phyloP scores from a whole-genome alignment of 2,113 vertebrate genomes.

The Burhinus bistriatus region DNA sequence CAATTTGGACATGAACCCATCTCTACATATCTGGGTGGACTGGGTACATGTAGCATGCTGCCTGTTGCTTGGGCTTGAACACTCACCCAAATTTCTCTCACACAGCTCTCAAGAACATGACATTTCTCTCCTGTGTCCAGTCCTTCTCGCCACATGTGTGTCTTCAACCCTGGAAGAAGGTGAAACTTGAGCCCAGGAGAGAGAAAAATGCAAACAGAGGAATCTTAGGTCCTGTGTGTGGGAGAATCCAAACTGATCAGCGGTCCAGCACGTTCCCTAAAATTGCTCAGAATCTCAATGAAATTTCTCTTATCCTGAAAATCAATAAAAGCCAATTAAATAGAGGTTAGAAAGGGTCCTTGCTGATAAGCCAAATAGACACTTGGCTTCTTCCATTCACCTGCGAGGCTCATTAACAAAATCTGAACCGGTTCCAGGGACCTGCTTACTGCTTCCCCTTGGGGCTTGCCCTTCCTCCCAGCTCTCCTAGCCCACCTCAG shows the following conservation, averaged over 20 bases:
- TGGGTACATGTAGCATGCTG: background rate
- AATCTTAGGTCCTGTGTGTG: background rate
- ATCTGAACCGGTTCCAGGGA: slow-evolving; percentile 20
- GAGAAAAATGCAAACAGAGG: background rate
- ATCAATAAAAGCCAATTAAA: slow-evolving; percentile 38
- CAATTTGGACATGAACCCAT: background rate
- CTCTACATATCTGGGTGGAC: background rate
- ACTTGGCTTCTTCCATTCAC: slow-evolving; percentile 15
- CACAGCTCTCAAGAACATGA: background rate
- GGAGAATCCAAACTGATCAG: background rate
- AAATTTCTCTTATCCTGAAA: slow-evolving; percentile 6
- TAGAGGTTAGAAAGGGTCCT: slow-evolving; percentile 9
- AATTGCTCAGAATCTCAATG: background rate
- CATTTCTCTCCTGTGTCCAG: background rate
- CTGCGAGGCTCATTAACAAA: slow-evolving; percentile 49
- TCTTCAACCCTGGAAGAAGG: background rate
- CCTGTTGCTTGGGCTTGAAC: background rate
- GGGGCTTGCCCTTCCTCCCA: background rate
- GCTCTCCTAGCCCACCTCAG: background rate
- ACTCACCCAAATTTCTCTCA: background rate
- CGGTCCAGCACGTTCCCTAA: background rate
- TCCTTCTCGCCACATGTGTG: background rate
- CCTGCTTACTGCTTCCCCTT: background rate
- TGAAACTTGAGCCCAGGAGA: background rate
- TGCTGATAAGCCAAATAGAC: slow-evolving; percentile 18